Percentiles rank a stretch among this genome's conserved stretches.
These are phyloP conservation scores for Smutsia gigantea DNA, from an alignment of 2,797 vertebrate species.

Conservation along the genomic window DNA sequence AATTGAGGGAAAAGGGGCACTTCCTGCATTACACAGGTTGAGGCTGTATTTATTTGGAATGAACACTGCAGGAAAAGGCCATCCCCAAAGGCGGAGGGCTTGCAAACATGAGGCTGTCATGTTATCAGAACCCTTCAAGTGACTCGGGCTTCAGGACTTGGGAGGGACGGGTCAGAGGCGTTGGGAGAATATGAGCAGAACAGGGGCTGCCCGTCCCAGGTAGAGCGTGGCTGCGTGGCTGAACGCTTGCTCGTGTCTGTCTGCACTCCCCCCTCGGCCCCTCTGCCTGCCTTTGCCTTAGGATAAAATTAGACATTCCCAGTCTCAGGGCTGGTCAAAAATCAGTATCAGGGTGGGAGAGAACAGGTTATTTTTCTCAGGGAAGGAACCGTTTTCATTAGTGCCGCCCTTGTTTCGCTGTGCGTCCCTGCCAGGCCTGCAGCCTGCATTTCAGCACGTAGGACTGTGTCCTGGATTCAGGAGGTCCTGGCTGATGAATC, in stretches of 20 bases:
- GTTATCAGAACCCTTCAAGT: slow-evolving; percentile 57
- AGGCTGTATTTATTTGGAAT: neutral
- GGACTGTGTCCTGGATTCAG: slow-evolving; percentile 77
- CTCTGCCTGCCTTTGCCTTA: slow-evolving; percentile 79
- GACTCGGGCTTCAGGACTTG: slow-evolving; percentile 75
- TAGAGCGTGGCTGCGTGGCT: slow-evolving; percentile 75
- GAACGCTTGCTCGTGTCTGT: slow-evolving; percentile 71
- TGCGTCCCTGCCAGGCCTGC: slow-evolving; percentile 83
- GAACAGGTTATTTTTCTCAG: slow-evolving; percentile 87
- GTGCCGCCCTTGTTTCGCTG: slow-evolving; percentile 81
- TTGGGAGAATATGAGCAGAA: slow-evolving; percentile 66
- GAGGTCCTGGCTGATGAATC: slow-evolving; percentile 80
- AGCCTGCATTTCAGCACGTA: slow-evolving; percentile 80
- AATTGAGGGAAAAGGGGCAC: neutral
- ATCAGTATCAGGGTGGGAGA: slow-evolving; percentile 87
- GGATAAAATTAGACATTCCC: slow-evolving; percentile 86
- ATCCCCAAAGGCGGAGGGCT: neutral
- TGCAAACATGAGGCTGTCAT: neutral
- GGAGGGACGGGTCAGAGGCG: slow-evolving; percentile 74
- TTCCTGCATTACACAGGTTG: neutral
- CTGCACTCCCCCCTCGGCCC: slow-evolving; percentile 69
- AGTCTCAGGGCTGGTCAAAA: slow-evolving; percentile 86
- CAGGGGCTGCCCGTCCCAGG: slow-evolving; percentile 52
- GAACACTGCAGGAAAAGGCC: neutral
- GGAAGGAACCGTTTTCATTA: slow-evolving; percentile 87